A percentile compares a stretch with the other conserved stretches of the same genome.
Evolutionary conservation across 2,113 vertebrate species (phyloP).

Genomic region (Anser cygnoides): DNA sequence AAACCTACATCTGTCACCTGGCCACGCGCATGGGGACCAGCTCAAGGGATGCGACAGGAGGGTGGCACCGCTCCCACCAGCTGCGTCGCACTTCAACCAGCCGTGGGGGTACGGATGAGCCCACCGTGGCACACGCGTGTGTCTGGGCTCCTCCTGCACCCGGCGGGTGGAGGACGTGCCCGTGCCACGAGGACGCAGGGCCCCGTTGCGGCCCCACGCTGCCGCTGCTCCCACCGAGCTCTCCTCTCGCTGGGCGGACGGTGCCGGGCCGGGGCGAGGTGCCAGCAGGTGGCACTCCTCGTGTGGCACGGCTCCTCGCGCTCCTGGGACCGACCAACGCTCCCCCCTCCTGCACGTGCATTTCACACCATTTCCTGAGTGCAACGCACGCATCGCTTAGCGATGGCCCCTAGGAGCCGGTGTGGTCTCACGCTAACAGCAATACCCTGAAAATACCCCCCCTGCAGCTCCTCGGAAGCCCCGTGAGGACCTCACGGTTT

Average conservation of each 20-base stretch:
- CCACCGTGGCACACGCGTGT: neutral
- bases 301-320: neutral
- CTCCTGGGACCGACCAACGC: neutral
- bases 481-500: neutral
- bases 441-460: neutral
- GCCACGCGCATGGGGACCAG: neutral
- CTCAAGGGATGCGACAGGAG: neutral
- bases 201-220: no score
- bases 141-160: neutral
- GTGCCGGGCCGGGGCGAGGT: rapidly evolving
- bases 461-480: neutral
- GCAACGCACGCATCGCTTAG: neutral
- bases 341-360: neutral
- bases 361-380: neutral
- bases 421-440: neutral
- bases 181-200: neutral
- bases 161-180: neutral
- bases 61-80: neutral
- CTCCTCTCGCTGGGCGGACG: rapidly evolving
- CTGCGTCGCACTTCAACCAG: rapidly evolving
- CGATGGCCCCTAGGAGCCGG: rapidly evolving
- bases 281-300: slow-evolving; percentile 55
- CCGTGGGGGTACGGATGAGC: rapidly evolving
- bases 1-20: neutral
- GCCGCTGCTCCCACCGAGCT: neutral